Conservation (phyloP, 2,888 invertebrate genomes). For the Acleris sparsana region DNA sequence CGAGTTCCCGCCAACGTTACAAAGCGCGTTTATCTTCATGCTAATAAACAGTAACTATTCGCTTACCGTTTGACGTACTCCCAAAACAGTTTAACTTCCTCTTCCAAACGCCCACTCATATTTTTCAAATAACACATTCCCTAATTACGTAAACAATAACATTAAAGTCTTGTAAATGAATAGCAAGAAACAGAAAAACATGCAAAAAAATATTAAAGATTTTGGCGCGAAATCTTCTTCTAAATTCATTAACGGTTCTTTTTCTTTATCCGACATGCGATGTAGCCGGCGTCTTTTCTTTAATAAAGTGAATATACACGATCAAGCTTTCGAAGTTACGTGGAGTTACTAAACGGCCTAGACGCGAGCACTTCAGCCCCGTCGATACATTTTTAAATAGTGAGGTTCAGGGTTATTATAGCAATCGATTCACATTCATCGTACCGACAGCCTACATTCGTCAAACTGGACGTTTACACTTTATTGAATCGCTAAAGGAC, state of each 20-base stretch:
- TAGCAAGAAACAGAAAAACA: conserved; percentile 11
- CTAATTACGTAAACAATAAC: conserved; percentile 2
- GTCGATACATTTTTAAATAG: conserved; percentile 50
- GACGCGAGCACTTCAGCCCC: conserved; percentile 50
- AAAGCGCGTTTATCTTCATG: too few relatives aligned
- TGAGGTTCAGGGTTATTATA: conserved; percentile 71
- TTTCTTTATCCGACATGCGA: conserved; percentile 1
- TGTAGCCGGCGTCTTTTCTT: conserved; percentile 4
- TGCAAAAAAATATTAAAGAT: conserved; percentile 8
- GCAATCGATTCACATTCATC: conserved; percentile 69
- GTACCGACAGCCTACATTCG: conserved; percentile 23
- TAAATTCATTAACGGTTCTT: conserved; percentile 1
- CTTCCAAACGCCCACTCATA: conserved; percentile 64
- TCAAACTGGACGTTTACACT: conserved; percentile 41
- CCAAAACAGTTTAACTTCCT: conserved; percentile 75
- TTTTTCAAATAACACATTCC: conserved; percentile 7
- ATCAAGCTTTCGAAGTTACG: conserved; percentile 49
- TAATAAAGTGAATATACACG: conserved; percentile 41
- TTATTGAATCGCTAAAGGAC: background rate
- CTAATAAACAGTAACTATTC: background rate
- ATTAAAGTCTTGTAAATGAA: conserved; percentile 12
- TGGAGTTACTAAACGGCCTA: conserved; percentile 53
- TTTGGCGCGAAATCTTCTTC: conserved; percentile 5
- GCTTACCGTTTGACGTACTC: conserved; percentile 78
- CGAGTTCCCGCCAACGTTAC: too few relatives aligned